Conservation (phyloP, 1,140 invertebrate species). For the Stegodyphus mimosarum region DNA sequence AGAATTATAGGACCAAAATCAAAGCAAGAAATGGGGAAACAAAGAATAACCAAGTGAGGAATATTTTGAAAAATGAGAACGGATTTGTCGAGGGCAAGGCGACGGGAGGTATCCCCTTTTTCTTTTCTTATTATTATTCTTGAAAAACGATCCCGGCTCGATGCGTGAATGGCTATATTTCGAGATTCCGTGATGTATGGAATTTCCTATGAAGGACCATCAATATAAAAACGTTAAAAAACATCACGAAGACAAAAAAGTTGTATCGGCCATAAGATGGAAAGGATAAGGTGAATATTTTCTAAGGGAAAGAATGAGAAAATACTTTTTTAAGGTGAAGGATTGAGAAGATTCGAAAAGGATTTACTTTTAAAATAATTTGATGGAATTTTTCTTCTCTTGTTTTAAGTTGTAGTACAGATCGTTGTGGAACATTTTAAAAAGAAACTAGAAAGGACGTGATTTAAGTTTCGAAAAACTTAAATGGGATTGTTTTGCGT, state of each 20-base stretch:
- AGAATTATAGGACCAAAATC: not conserved
- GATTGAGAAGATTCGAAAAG: too few relatives aligned
- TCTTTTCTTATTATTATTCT: conserved; percentile 8
- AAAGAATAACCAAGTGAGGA: not conserved
- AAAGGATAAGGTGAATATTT: too few relatives aligned
- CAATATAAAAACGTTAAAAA: not conserved
- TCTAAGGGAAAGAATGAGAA: not conserved
- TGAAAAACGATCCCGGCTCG: conserved; percentile 6
- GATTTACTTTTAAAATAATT: too few relatives aligned
- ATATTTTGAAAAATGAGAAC: conserved; percentile 5
- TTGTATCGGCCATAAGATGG: not conserved
- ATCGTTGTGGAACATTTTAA: too few relatives aligned
- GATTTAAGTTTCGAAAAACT: too few relatives aligned
- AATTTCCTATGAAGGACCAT: not conserved
- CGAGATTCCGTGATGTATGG: conserved; percentile 10
- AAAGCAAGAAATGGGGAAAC: not conserved
- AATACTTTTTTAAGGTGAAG: too few relatives aligned
- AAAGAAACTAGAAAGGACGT: too few relatives aligned
- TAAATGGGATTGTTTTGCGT: too few relatives aligned
- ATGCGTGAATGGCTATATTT: conserved; percentile 2
- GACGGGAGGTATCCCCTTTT: not conserved
- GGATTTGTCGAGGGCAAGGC: not conserved
- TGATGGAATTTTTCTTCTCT: too few relatives aligned
- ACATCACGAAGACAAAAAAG: not conserved
- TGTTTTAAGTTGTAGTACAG: too few relatives aligned